A percentile compares a stretch with the other conserved stretches of the same genome.
phyloP scores from a whole-genome alignment of 2,797 vertebrate genomes.

The Catamblyrhynchus diadema region DNA sequence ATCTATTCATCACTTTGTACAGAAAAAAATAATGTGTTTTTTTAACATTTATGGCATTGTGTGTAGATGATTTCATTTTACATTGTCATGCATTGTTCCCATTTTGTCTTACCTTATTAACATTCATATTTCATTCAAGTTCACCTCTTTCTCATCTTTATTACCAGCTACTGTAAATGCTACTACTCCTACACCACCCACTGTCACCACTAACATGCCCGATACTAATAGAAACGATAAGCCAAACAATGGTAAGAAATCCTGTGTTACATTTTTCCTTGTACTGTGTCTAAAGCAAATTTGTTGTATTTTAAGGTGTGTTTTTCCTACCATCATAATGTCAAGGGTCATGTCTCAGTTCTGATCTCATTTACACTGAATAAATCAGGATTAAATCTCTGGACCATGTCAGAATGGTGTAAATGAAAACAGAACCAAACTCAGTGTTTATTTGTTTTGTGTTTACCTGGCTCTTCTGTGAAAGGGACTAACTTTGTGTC shows the following conservation, averaged over 20 bases:
- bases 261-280: conserved; percentile 70
- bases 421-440: conserved; percentile 2
- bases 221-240: conserved; percentile 84
- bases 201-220: conserved; percentile 85
- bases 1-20: conserved; percentile 10
- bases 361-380: not conserved
- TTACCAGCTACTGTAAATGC: conserved; percentile 85
- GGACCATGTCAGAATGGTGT: not conserved
- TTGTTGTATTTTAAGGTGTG: conserved; percentile 48
- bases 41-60: conserved; percentile 52
- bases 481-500: not conserved
- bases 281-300: conserved; percentile 49
- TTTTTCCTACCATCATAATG: conserved; percentile 23
- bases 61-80: conserved; percentile 42
- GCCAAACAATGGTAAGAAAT: conserved; percentile 83
- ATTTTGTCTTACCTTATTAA: conserved; percentile 74
- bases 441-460: not conserved
- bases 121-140: conserved; percentile 74
- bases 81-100: conserved; percentile 68
- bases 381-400: not conserved
- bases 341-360: conserved; percentile 3
- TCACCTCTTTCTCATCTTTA: conserved; percentile 81
- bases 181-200: conserved; percentile 79
- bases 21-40: conserved; percentile 16
- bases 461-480: not conserved